Conservation (phyloP, 1,140 invertebrate genomes). For the Zaprionus vittiger region DNA sequence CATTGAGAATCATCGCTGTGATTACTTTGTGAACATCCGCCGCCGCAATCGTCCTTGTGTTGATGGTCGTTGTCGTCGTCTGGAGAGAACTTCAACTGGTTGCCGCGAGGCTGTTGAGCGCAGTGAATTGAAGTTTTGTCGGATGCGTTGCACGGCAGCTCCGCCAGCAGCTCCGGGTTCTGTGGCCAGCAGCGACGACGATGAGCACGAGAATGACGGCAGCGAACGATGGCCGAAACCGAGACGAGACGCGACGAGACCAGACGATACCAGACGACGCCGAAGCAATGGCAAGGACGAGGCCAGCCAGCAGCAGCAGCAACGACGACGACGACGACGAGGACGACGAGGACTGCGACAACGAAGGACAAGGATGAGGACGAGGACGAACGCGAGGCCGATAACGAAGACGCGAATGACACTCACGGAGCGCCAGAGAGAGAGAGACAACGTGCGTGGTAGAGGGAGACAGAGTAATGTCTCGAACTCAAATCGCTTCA, state of each 20-base stretch:
- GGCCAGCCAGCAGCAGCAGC: neutral
- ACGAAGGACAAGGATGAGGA: constrained; percentile 2
- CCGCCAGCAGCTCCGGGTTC: constrained; percentile 40
- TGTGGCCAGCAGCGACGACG: constrained; percentile 74
- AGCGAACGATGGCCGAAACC: constrained; percentile 23
- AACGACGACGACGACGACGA: neutral
- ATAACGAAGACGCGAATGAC: neutral
- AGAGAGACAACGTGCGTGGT: constrained; percentile 4
- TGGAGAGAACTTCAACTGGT: constrained; percentile 70
- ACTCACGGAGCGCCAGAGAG: neutral
- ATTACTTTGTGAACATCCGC: constrained; percentile 7
- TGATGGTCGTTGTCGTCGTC: neutral
- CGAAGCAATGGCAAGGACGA: constrained; percentile 16
- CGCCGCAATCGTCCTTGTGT: constrained; percentile 19
- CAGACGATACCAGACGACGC: constrained; percentile 22
- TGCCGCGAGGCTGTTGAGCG: constrained; percentile 67
- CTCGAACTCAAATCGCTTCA: constrained; percentile 62
- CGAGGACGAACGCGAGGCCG: constrained; percentile 5
- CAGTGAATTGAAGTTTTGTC: constrained; percentile 48
- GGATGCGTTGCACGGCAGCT: constrained; percentile 37
- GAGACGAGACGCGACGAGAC: constrained; percentile 2
- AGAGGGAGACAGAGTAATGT: constrained; percentile 2
- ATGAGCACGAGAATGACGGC: constrained; percentile 70
- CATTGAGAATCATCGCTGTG: constrained; percentile 4
- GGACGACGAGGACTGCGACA: no score